These are phyloP conservation scores for Folsomia manolachei DNA, from an alignment of 2,888 invertebrate genomes.

Conservation along the genomic window DNA sequence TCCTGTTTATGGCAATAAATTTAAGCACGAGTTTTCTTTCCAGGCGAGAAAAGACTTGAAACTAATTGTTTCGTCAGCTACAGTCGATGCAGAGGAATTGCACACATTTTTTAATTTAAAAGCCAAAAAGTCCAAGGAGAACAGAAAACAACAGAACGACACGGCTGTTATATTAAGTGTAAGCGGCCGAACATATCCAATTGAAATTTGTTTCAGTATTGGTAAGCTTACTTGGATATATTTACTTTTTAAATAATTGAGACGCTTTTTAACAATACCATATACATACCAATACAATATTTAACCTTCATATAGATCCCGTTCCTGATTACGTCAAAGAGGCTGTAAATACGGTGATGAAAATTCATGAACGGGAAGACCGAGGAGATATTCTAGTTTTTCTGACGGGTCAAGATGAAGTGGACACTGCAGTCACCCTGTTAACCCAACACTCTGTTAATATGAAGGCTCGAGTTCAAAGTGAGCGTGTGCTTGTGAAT, in stretches of 20 bases:
- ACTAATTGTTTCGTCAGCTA: constrained; percentile 89
- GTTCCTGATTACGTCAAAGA: constrained; percentile 85
- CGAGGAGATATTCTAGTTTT: constrained; percentile 88
- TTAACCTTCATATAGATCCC: constrained; percentile 62
- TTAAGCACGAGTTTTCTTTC: background rate
- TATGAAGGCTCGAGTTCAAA: too few species aligned
- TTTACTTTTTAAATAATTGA: too few species aligned
- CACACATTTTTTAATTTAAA: constrained; percentile 72
- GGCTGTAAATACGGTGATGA: constrained; percentile 80
- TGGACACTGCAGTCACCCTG: constrained; percentile 69
- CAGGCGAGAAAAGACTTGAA: constrained; percentile 77
- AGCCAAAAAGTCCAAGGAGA: constrained; percentile 22
- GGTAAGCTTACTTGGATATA: constrained; percentile 3
- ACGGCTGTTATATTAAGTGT: constrained; percentile 80
- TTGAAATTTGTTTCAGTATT: constrained; percentile 73
- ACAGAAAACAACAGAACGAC: constrained; percentile 59
- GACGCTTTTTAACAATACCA: too few species aligned
- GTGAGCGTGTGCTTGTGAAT: background rate
- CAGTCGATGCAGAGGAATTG: constrained; percentile 86
- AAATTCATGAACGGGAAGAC: constrained; percentile 74
- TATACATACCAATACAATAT: constrained; percentile 53
- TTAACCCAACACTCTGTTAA: constrained; percentile 22
- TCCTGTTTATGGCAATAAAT: too few species aligned
- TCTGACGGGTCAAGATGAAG: constrained; percentile 91
- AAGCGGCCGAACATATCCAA: constrained; percentile 82